phyloP scores from a whole-genome alignment of 2,113 vertebrate species.

The Ochotona curzoniae region DNA sequence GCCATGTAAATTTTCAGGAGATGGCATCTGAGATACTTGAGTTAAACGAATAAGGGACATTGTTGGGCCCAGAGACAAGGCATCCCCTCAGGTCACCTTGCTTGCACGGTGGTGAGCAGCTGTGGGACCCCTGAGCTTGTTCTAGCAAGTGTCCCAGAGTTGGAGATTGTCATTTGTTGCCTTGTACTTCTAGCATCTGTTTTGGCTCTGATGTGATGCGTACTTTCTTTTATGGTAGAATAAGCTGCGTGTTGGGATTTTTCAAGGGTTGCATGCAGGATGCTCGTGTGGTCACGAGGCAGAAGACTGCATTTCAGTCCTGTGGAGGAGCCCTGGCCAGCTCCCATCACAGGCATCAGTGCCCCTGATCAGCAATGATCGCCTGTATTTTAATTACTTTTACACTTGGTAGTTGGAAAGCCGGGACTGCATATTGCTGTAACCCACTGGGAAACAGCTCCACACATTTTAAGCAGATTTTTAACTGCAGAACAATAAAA shows the following conservation, averaged over 20 bases:
- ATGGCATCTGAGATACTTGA: neutral
- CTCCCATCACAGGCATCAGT: neutral
- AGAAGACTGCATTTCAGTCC: neutral
- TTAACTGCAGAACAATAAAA: constrained; percentile 42
- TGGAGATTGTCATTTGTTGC: neutral
- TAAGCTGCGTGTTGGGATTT: neutral
- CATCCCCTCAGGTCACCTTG: neutral
- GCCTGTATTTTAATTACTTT: constrained; percentile 7
- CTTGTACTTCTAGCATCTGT: neutral
- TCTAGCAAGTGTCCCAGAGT: neutral
- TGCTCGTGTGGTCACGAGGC: fast-evolving
- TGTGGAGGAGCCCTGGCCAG: neutral
- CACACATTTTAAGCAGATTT: constrained; percentile 39
- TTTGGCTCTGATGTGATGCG: neutral
- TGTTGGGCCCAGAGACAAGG: neutral
- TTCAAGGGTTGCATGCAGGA: fast-evolving
- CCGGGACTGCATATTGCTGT: neutral
- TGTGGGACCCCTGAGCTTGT: neutral
- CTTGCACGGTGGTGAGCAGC: neutral
- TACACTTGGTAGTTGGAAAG: neutral
- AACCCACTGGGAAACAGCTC: neutral
- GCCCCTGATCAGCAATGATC: neutral
- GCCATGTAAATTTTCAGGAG: neutral
- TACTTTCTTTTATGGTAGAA: neutral
- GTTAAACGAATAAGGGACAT: neutral